Percentiles rank a stretch among this genome's conserved stretches.
These are phyloP conservation scores for Drosophila prosaltans DNA, from an alignment of 1,140 invertebrate species.

Conservation along the genomic window DNA sequence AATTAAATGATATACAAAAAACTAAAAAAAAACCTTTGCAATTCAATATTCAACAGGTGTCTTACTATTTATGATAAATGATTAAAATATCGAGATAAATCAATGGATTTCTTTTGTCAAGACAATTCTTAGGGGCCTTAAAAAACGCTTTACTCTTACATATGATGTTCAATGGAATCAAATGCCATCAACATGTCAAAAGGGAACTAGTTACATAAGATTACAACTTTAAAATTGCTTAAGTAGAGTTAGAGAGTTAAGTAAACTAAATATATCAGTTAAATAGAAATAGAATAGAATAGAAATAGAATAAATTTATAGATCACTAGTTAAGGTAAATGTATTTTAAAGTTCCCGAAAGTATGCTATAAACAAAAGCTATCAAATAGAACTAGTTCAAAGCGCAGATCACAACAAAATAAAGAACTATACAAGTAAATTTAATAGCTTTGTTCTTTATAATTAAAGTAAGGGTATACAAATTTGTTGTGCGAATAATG, in stretches of 20 bases:
- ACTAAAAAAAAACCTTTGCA: neutral
- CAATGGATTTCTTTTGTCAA: neutral
- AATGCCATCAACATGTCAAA: neutral
- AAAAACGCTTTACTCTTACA: too few relatives aligned
- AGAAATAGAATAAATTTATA: neutral
- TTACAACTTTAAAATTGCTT: too few relatives aligned
- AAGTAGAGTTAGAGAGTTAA: too few relatives aligned
- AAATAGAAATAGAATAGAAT: too few relatives aligned
- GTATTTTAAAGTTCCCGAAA: neutral
- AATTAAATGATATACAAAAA: slow-evolving; percentile 6
- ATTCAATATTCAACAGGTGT: slow-evolving; percentile 14
- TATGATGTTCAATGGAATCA: neutral
- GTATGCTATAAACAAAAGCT: neutral
- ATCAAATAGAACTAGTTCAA: too few relatives aligned
- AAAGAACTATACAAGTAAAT: neutral
- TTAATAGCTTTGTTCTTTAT: neutral
- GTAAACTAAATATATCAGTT: too few relatives aligned
- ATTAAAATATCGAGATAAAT: slow-evolving; percentile 18
- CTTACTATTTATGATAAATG: neutral
- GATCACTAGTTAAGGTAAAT: neutral
- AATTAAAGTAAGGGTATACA: neutral
- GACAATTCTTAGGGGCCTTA: neutral
- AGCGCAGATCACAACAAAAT: too few relatives aligned
- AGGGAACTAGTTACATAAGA: neutral
- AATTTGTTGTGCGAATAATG: neutral